Evolutionary conservation across 2,113 vertebrate species (phyloP).

Genomic region (Ochotona curzoniae): DNA sequence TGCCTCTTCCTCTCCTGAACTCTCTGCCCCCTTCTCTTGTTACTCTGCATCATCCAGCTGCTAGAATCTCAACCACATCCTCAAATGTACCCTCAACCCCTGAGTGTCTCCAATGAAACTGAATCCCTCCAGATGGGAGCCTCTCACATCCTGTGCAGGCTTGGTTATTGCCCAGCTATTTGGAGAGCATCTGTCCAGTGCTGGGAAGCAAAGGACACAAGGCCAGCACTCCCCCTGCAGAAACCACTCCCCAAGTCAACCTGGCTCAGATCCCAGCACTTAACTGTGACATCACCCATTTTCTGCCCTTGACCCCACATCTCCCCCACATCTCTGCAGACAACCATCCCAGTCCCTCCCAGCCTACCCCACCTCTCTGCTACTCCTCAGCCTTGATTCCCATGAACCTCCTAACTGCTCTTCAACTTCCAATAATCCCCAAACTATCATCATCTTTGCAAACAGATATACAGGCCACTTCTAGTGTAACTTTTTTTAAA

Average conservation of each 20-base stretch:
- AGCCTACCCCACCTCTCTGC: background rate
- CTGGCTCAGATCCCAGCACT: background rate
- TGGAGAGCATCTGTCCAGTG: background rate
- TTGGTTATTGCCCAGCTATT: background rate
- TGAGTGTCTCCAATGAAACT: background rate
- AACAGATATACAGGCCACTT: background rate
- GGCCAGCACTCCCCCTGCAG: too few species aligned
- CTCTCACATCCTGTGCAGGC: background rate
- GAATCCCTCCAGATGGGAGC: background rate
- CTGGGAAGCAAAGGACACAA: background rate
- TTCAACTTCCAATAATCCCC: background rate
- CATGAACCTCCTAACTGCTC: background rate
- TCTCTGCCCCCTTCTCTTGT: background rate
- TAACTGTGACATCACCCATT: background rate
- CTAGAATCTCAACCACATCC: background rate
- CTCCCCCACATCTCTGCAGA: background rate
- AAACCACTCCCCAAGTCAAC: background rate
- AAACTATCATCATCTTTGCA: background rate
- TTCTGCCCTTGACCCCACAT: background rate
- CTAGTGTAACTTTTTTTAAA: too few species aligned
- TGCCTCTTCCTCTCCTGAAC: too few species aligned
- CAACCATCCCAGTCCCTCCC: background rate
- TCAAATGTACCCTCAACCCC: background rate
- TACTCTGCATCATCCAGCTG: background rate
- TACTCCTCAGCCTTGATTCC: background rate